Evolutionary conservation across 2,888 invertebrate genomes (phyloP).

Genomic region (Leptothorax acervorum): DNA sequence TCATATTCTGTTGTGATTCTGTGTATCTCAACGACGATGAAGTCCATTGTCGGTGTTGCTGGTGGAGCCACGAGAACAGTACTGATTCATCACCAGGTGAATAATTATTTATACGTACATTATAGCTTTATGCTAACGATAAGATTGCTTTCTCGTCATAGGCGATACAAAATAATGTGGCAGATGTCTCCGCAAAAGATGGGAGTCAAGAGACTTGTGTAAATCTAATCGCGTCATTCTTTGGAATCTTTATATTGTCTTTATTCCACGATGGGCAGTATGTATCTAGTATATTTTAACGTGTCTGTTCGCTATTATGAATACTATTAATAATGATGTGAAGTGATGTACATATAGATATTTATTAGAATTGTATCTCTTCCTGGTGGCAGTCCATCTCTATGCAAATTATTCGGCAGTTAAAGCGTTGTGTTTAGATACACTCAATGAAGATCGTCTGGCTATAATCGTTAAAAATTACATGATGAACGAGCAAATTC

Average conservation of each 20-base stretch:
- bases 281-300: slow-evolving; percentile 70
- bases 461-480: slow-evolving; percentile 90
- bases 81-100: slow-evolving; percentile 95
- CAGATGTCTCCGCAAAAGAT: slow-evolving; percentile 97
- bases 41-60: slow-evolving; percentile 92
- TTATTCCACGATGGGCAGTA: slow-evolving; percentile 87
- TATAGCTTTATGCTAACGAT: background rate
- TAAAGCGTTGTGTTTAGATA: slow-evolving; percentile 91
- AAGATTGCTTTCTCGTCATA: slow-evolving; percentile 77
- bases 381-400: slow-evolving; percentile 93
- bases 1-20: slow-evolving; percentile 88
- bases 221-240: slow-evolving; percentile 94
- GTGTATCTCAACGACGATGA: slow-evolving; percentile 91
- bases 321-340: slow-evolving; percentile 32
- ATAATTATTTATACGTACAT: background rate
- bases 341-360: slow-evolving; percentile 86
- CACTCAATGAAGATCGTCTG: slow-evolving; percentile 93
- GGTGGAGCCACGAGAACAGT: slow-evolving; percentile 97
- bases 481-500: slow-evolving; percentile 88
- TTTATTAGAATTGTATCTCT: slow-evolving; percentile 90
- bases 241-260: slow-evolving; percentile 92
- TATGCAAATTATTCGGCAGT: slow-evolving; percentile 96
- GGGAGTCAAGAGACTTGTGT: slow-evolving; percentile 99
- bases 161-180: slow-evolving; percentile 95
- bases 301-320: background rate